Percentiles rank a stretch among this genome's conserved stretches.
phyloP scores from a whole-genome alignment of 2,888 invertebrate genomes.

The Cheilosia impressa region DNA sequence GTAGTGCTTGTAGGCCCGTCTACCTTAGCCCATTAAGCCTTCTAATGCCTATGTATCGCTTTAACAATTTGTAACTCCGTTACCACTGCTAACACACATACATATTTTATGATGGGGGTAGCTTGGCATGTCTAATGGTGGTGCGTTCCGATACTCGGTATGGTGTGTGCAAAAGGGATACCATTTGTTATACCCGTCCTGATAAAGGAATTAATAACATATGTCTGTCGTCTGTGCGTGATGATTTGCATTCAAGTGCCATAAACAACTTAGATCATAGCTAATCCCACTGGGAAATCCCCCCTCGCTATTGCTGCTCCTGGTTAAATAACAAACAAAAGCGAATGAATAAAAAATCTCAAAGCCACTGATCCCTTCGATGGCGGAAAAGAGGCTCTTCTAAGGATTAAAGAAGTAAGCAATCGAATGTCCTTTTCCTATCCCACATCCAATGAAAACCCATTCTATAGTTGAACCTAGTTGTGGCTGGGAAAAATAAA shows the following conservation, averaged over 20 bases:
- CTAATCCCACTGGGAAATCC: constrained; percentile 48
- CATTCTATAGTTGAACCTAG: constrained; percentile 32
- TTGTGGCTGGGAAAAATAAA: constrained; percentile 10
- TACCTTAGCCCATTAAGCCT: constrained; percentile 32
- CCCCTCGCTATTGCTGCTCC: constrained; percentile 12
- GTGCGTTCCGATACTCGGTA: not conserved
- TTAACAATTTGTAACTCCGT: constrained; percentile 61
- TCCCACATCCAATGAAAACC: constrained; percentile 33
- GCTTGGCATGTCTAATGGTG: not conserved
- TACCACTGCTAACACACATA: constrained; percentile 30
- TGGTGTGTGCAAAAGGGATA: not conserved
- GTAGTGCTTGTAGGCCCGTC: not conserved
- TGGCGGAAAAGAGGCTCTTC: constrained; percentile 18
- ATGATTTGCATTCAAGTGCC: constrained; percentile 47
- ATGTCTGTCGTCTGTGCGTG: not conserved
- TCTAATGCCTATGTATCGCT: constrained; percentile 57
- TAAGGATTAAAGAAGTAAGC: constrained; percentile 20
- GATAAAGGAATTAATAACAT: constrained; percentile 40
- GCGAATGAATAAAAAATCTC: not conserved
- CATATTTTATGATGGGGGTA: not conserved
- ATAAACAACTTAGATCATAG: constrained; percentile 34
- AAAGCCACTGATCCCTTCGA: constrained; percentile 42
- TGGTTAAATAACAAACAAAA: not conserved
- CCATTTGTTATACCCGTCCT: constrained; percentile 39
- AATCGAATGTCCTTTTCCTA: constrained; percentile 22